Evolutionary conservation across 1,140 invertebrate genomes (phyloP).

Genomic region (Papilio xuthus): DNA sequence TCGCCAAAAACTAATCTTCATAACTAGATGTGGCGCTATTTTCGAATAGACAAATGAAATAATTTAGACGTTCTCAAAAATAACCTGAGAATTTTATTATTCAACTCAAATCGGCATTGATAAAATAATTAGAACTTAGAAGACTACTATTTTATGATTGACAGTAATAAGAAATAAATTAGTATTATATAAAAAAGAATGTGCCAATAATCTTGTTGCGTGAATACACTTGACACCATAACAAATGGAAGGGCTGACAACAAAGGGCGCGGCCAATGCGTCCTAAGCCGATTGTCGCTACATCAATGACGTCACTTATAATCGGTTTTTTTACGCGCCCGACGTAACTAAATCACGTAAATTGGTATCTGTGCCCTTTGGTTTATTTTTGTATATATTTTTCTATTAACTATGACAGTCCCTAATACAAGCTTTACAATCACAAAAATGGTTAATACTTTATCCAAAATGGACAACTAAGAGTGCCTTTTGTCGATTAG

Average conservation of each 20-base stretch:
- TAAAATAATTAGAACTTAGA: background rate
- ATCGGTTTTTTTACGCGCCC: slow-evolving; percentile 55
- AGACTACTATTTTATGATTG: background rate
- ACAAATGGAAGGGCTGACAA: slow-evolving; percentile 60
- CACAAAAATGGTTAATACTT: slow-evolving; percentile 5
- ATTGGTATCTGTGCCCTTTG: slow-evolving; percentile 31
- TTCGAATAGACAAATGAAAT: no score
- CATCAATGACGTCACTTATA: slow-evolving; percentile 47
- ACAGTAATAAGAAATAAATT: slow-evolving; percentile 18
- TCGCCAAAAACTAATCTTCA: no score
- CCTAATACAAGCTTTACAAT: background rate
- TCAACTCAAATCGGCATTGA: background rate
- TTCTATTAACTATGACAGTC: background rate
- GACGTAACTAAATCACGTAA: slow-evolving; percentile 14
- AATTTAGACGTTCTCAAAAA: no score
- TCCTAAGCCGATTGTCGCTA: slow-evolving; percentile 61
- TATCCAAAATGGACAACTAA: slow-evolving; percentile 13
- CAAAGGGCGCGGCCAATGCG: slow-evolving; percentile 50
- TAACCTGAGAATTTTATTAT: background rate
- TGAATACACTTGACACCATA: slow-evolving; percentile 66
- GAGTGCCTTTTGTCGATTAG: background rate
- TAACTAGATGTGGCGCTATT: no score
- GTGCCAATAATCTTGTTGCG: slow-evolving; percentile 57
- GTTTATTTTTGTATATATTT: slow-evolving; percentile 31
- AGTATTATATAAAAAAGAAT: slow-evolving; percentile 40